These are phyloP conservation scores for Furnarius figulus DNA, from an alignment of 2,113 vertebrate species.

Conservation along the genomic window DNA sequence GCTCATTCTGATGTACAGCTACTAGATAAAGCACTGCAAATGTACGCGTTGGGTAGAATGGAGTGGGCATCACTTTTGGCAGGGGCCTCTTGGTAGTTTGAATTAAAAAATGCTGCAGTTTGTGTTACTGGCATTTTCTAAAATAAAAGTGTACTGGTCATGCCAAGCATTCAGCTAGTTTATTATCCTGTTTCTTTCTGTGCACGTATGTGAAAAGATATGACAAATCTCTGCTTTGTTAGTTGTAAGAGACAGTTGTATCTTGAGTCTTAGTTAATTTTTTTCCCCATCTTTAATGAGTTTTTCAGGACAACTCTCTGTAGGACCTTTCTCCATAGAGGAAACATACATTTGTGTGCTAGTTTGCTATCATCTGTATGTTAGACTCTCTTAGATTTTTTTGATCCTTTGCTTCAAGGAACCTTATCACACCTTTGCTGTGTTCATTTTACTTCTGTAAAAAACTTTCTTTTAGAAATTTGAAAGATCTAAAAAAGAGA, in stretches of 20 bases:
- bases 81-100: background rate
- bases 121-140: background rate
- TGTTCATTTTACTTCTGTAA: background rate
- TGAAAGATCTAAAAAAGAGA: background rate
- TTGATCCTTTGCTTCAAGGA: background rate
- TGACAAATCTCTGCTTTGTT: background rate
- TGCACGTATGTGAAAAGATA: background rate
- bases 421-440: background rate
- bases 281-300: background rate
- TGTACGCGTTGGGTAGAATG: background rate
- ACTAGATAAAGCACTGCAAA: background rate
- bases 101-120: background rate
- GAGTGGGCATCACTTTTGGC: background rate
- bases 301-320: background rate
- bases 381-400: background rate
- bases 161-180: background rate
- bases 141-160: background rate
- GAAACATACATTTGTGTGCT: background rate
- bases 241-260: background rate
- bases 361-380: background rate
- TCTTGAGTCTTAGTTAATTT: background rate
- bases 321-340: background rate
- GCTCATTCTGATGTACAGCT: background rate
- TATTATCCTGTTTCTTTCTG: background rate
- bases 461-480: background rate